Evolutionary conservation across 2,888 invertebrate species (phyloP).

Genomic region (Protophormia terraenovae): DNA sequence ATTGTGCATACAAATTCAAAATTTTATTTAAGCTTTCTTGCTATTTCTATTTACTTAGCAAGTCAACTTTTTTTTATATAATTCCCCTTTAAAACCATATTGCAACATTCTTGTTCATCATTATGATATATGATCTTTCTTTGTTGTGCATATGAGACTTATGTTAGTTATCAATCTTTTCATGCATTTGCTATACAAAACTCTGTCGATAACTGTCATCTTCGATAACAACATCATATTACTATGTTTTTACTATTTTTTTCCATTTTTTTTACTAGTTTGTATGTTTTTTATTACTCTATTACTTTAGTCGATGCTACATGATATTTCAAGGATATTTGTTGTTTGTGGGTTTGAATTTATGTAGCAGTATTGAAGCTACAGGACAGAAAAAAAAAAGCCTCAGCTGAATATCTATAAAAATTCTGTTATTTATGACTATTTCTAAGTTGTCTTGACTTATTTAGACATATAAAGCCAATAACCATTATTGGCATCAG

Average conservation of each 20-base stretch:
- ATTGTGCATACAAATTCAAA: no score
- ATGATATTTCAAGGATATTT: neutral
- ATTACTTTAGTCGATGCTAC: neutral
- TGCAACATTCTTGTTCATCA: neutral
- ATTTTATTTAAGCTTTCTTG: no score
- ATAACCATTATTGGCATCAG: constrained; percentile 10
- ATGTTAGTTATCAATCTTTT: constrained; percentile 40
- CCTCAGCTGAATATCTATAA: constrained; percentile 45
- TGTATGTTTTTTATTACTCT: constrained; percentile 14
- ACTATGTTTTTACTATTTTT: neutral
- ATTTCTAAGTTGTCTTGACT: constrained; percentile 23
- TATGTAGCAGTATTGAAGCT: neutral
- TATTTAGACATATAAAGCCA: constrained; percentile 39
- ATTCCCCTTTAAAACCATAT: no score
- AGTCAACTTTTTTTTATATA: no score
- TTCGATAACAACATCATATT: constrained; percentile 24
- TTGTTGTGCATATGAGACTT: neutral
- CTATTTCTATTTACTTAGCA: no score
- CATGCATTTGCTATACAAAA: constrained; percentile 13
- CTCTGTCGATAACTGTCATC: constrained; percentile 50
- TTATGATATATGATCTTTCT: neutral
- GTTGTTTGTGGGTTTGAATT: neutral
- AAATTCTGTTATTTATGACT: constrained; percentile 57
- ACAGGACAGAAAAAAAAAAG: neutral
- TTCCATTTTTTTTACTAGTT: neutral